Percentiles rank a stretch among this genome's conserved stretches.
Conservation (phyloP, 1,140 invertebrate genomes). For the Ctenoplectra terminalis region DNA sequence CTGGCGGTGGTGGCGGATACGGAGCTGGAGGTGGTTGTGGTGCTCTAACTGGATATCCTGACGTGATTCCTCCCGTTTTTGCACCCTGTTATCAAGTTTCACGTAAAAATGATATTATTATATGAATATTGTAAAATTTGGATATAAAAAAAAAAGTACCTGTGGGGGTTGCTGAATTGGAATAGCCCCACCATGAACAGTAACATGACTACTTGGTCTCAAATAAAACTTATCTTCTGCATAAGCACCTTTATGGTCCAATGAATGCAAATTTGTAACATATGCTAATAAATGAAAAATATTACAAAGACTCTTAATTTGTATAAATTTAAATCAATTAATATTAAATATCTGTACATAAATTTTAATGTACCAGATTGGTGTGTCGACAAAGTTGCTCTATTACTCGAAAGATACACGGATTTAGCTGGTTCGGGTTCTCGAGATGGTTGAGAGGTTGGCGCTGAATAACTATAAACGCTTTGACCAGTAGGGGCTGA, state of each 20-base stretch:
- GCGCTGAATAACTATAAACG: conserved; percentile 76
- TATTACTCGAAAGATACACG: conserved; percentile 75
- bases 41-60: conserved; percentile 84
- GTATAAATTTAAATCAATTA: background rate
- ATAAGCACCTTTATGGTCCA: conserved; percentile 77
- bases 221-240: conserved; percentile 81
- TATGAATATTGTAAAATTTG: conserved; percentile 28
- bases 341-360: conserved; percentile 4
- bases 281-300: conserved; percentile 68
- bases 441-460: conserved; percentile 76
- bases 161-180: conserved; percentile 83
- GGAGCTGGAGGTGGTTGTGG: conserved; percentile 77
- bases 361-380: conserved; percentile 67
- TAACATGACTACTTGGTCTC: conserved; percentile 81
- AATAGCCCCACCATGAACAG: conserved; percentile 82
- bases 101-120: background rate
- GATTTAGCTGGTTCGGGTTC: conserved; percentile 78
- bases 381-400: conserved; percentile 73
- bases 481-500: conserved; percentile 73
- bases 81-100: conserved; percentile 75
- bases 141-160: conserved; percentile 65
- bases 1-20: conserved; percentile 75
- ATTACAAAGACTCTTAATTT: conserved; percentile 10
- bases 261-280: conserved; percentile 76
- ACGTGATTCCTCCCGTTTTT: conserved; percentile 84